Conservation (phyloP, 2,113 vertebrate species). For the Dromas ardeola region DNA sequence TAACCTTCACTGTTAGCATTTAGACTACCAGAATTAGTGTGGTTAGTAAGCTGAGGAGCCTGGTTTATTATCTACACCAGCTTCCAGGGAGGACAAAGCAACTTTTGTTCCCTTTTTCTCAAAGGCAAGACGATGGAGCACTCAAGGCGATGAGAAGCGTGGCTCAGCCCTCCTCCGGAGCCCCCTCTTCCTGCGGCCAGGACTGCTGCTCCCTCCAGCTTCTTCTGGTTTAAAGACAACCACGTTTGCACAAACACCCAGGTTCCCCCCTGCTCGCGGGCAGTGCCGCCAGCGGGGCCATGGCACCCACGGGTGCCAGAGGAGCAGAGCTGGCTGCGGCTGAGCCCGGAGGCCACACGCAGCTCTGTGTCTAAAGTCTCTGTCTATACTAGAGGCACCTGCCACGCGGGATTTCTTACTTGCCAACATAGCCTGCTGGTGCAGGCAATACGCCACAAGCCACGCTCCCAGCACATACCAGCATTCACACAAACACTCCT, state of each 20-base stretch:
- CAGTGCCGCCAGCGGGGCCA: background rate
- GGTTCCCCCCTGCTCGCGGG: background rate
- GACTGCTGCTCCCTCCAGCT: background rate
- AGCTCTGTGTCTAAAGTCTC: no score
- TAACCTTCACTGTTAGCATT: background rate
- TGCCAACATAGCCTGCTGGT: background rate
- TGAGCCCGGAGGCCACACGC: accelerated
- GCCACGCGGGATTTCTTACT: background rate
- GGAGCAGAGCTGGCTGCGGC: background rate
- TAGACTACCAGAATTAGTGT: background rate
- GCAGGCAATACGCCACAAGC: no score
- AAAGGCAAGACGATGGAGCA: accelerated
- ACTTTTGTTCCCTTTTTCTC: background rate
- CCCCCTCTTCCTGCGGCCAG: background rate
- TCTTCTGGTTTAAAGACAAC: background rate
- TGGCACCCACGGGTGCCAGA: background rate
- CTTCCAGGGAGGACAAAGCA: background rate
- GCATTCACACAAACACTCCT: background rate
- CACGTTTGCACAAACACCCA: accelerated
- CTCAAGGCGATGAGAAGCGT: background rate
- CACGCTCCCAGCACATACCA: accelerated
- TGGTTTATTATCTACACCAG: background rate
- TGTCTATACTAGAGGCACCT: background rate
- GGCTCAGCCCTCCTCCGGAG: background rate
- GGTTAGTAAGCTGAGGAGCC: background rate